Base-by-base conservation (phyloP, 2,888 invertebrate genomes). In the Microplitis deprimator region DNA sequence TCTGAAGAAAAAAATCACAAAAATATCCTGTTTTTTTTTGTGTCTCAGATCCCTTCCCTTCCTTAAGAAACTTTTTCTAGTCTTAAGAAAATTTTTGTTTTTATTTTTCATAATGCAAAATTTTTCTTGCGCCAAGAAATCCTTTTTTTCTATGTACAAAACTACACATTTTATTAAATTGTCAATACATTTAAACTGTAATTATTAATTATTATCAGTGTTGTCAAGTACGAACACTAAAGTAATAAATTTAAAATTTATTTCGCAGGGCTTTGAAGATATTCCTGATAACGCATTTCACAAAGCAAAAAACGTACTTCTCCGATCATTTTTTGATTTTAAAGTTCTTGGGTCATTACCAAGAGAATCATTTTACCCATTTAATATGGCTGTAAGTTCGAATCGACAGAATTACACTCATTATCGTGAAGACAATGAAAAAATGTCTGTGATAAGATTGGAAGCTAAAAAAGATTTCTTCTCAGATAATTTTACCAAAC, bases 301-400 rank as follows among this genome's bases (percentile, higher is more conserved):
- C n/a, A 75, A 3, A 8, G 5, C 71, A 4, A 77, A 10, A 65
- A 50, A 60, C 0, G 41, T 75, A 0, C 20, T 65, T 67, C 10
- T 95, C 84, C 93, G 95, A 89, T 87, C 93, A 67, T 90, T 96
- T 59, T 95, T 95, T 87, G 92, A 94, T 81, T 91, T 90, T 83
- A 90, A 93, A 84, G 86, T 93, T 17, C 87, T 96, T 13, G 91
- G 91, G 3, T 92, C 91, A 6, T 5, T 87, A 40, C 76, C 83
- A 1, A 83, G 84, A 65, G 90, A 92, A n/a, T 91, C 93, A 69
- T 95, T 93, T 87, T 84, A 95, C 70, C 96, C 96, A 0, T 93
- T 93, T 92, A 41, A 5, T 39, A 6, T 6, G 6, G 16, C 64
- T 1, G 69, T 91, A 91, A 81, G 85, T 84, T 20, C 87, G 88